Evolutionary conservation across 2,113 vertebrate genomes (phyloP), one percentile per base, ranked within the genome.

Genomic region (Tiliqua scincoides): DNA sequence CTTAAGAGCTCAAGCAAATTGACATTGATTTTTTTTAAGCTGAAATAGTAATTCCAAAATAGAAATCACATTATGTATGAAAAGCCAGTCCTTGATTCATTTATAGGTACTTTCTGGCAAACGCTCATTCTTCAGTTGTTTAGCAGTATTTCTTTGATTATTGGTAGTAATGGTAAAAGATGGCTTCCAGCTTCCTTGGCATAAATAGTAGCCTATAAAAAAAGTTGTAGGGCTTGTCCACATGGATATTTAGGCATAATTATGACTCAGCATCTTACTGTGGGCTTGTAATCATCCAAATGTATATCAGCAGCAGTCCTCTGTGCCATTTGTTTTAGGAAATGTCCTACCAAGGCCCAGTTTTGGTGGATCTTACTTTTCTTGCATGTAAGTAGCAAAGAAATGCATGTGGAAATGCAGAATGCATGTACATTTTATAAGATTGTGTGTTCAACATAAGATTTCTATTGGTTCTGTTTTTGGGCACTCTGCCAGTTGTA

Each of bases 1-100:
- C 87, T 88, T 93, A 75, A 88, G 80, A 62, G 74, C 68, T 84
- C 21, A 74, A 73, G 61, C 0, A 3, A 2, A 27, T 89, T 52
- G 71, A 35, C 10, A 86, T 82, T 89, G 77, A 4, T 85, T 15
- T 75, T 48, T 48, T n/a, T 81, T 82, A 77, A 62, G 14, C 14
- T 30, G 52, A 67, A 88, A 76, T 35, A 43, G n/a, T 76, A 75
- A 59, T 68, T 48, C 52, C 17, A 67, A 61, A 68, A 23, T 30
- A 37, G 37, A 30, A 15, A 30, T 48, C 30, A 57, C 2, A 35
- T 85, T 78, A 83, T 87, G 65, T 80, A 88, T 83, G 65, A 71
- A 54, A 84, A 76, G 63, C 57, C n/a, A 72, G 30, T 8, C 9
- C 37, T 75, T 37, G 40, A 81, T 48, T 48, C 35, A 40, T 23